Percentiles rank a stretch among this genome's conserved stretches.
Evolutionary conservation across 2,888 invertebrate genomes (phyloP).

Genomic region (Shargacucullia verbasci): DNA sequence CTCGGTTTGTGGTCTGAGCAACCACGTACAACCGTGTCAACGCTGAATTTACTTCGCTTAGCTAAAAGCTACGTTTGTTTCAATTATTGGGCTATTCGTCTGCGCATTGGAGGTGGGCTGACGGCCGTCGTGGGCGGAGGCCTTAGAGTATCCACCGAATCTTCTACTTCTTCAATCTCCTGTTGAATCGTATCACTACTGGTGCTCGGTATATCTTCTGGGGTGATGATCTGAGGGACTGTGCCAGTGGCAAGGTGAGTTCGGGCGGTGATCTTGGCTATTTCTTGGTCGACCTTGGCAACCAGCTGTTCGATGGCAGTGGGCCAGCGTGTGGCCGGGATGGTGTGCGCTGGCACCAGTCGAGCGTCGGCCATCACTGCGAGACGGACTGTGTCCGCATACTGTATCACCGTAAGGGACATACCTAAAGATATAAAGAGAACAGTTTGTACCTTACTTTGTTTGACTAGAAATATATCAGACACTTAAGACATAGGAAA

Average conservation of each 20-base stretch:
- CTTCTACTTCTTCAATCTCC: slow-evolving; percentile 19
- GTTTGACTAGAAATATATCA: no score
- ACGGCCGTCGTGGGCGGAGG: slow-evolving; percentile 69
- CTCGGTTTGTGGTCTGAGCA: slow-evolving; percentile 2
- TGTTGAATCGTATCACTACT: slow-evolving; percentile 42
- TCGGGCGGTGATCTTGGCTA: slow-evolving; percentile 77
- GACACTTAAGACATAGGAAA: no score
- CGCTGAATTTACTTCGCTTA: slow-evolving; percentile 34
- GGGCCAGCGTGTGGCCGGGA: slow-evolving; percentile 85
- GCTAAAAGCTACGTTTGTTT: slow-evolving; percentile 28
- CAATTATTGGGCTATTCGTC: slow-evolving; percentile 64
- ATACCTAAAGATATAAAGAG: slow-evolving; percentile 88
- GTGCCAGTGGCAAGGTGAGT: slow-evolving; percentile 48
- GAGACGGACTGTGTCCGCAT: slow-evolving; percentile 90
- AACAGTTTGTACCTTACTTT: no score
- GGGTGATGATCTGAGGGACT: slow-evolving; percentile 64
- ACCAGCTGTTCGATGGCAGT: slow-evolving; percentile 78
- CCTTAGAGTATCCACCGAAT: slow-evolving; percentile 60
- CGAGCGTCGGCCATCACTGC: slow-evolving; percentile 93
- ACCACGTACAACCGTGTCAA: slow-evolving; percentile 5
- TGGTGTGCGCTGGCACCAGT: slow-evolving; percentile 90
- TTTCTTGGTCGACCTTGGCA: slow-evolving; percentile 77
- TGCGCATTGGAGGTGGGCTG: slow-evolving; percentile 76
- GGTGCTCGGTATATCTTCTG: slow-evolving; percentile 47
- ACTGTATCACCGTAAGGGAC: slow-evolving; percentile 92